Evolutionary conservation across 2,113 vertebrate species (phyloP).

Genomic region (Cololabis saira): DNA sequence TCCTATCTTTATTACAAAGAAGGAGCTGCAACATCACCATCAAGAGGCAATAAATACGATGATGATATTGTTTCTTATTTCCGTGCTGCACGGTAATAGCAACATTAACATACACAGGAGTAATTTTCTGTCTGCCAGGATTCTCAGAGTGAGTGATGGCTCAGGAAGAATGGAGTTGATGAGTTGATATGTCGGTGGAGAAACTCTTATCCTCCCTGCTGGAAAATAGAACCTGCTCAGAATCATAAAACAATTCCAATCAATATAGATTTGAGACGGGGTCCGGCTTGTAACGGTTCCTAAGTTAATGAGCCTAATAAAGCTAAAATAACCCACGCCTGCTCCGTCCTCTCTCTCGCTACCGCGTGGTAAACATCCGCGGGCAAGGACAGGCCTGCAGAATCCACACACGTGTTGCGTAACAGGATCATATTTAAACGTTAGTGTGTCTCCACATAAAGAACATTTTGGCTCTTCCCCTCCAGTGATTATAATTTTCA

Average conservation of each 20-base stretch:
- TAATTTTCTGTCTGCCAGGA: too few relatives aligned
- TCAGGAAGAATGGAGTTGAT: too few relatives aligned
- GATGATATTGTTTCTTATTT: not conserved
- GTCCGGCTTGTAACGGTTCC: too few relatives aligned
- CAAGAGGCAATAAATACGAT: not conserved
- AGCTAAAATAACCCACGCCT: not conserved
- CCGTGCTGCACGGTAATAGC: not conserved
- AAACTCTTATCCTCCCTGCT: too few relatives aligned
- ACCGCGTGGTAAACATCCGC: not conserved
- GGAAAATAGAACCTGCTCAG: too few relatives aligned
- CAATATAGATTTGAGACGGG: too few relatives aligned
- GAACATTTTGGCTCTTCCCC: not conserved
- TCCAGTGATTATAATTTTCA: not conserved
- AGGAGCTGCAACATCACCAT: conserved; percentile 2
- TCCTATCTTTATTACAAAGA: conserved; percentile 1
- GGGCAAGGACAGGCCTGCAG: conserved; percentile 8
- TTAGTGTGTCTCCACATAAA: conserved; percentile 1
- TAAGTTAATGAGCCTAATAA: too few relatives aligned
- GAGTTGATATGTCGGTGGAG: too few relatives aligned
- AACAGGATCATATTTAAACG: conserved; percentile 7
- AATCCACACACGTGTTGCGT: conserved; percentile 21
- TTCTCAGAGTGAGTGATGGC: too few relatives aligned
- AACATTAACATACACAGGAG: too few relatives aligned
- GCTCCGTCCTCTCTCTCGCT: not conserved
- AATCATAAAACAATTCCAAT: too few relatives aligned